Evolutionary conservation across 1,140 invertebrate species (phyloP), one percentile per base, ranked within the genome.

Genomic region (Listronotus bonariensis): DNA sequence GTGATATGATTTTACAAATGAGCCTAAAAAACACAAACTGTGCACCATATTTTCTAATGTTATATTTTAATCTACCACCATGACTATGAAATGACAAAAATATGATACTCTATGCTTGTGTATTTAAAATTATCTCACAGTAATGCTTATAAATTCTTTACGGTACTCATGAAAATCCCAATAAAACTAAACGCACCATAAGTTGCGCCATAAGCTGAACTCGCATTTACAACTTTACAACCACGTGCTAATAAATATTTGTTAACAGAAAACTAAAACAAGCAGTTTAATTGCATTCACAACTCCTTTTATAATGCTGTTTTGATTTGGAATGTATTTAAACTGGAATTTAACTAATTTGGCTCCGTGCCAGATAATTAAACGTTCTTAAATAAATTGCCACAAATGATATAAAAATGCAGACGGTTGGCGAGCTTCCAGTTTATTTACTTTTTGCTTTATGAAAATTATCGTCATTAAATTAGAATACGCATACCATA

Each of bases 371-470:
- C 72, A 74, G 65, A 69, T 70, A 72, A 74, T 74, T 74, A 72
- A 72, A 72, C 49, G 68, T 70, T 73, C 68, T 67, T 45, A 69
- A 72, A 70, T 74, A 73, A 72, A 74, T 74, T 74, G 69, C 70
- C 43, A 58, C 68, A 59, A 68, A 70, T 72, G 68, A 72, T 72
- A 73, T 70, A 68, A 73, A 72, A 72, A 72, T 45, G 31, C 51
- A 66, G 49, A 67, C 49, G 55, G 54, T 49, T 56, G 68, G 67
- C 68, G 46, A 14, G 11, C 11, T 17, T 58, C 68, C 6, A 31
- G 51, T 26, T 46, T 26, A 26, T 58, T 48, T 48, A 48, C 18
- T 48, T 48, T 48, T 20, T 20, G 18, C 18, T 48, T 48, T 48
- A 48, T 20, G 18, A 48, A 14, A 48, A 48, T 48, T 48, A 48